A percentile compares a stretch with the other conserved stretches of the same genome.
These are phyloP conservation scores for Malurus splendens DNA, from an alignment of 2,797 vertebrate genomes.

Conservation along the genomic window DNA sequence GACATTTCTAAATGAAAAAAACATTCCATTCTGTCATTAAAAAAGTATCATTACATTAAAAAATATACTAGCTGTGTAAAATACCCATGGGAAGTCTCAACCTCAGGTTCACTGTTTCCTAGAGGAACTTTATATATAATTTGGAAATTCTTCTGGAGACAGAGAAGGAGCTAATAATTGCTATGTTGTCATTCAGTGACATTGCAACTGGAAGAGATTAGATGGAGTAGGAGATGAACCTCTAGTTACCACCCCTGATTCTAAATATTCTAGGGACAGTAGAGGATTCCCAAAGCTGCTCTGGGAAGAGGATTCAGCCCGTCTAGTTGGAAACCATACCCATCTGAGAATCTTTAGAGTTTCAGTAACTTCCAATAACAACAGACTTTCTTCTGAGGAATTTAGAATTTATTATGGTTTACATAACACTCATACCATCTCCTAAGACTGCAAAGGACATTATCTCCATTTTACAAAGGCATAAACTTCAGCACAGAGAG, in stretches of 20 bases:
- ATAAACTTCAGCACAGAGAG: not conserved
- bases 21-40: not conserved
- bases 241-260: not conserved
- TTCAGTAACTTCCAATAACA: not conserved
- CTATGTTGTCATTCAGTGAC: not conserved
- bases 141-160: not conserved
- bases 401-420: not conserved
- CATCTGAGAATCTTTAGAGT: not conserved
- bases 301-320: not conserved
- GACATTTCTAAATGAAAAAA: not conserved
- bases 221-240: not conserved
- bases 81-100: not conserved
- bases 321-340: not conserved
- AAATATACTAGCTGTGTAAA: not conserved
- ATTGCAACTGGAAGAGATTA: not conserved
- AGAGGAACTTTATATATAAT: not conserved
- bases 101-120: not conserved
- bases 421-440: not conserved
- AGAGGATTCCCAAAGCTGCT: not conserved
- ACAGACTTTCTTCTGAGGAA: not conserved
- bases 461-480: not conserved
- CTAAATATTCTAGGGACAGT: not conserved
- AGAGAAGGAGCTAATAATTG: not conserved
- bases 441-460: not conserved
- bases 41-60: not conserved